Evolutionary conservation across 2,888 invertebrate genomes (phyloP).

Genomic region (Drosophila vallismaia): DNA sequence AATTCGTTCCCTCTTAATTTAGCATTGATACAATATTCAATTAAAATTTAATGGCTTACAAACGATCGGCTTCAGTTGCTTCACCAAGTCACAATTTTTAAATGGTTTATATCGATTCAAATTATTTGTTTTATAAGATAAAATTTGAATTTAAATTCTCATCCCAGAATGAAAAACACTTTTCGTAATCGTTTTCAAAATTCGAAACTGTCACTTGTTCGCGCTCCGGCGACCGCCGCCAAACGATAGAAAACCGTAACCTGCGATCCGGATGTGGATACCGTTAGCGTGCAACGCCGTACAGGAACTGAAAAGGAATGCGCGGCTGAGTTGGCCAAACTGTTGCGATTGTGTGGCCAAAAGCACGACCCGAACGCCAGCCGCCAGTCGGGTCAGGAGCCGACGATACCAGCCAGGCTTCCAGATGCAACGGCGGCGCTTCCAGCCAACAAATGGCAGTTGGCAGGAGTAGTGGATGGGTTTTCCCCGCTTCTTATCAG

Average conservation of each 20-base stretch:
- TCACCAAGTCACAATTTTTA: background rate
- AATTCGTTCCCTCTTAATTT: background rate
- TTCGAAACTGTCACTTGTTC: slow-evolving; percentile 65
- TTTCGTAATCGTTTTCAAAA: slow-evolving; percentile 9
- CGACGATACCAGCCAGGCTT: slow-evolving; percentile 41
- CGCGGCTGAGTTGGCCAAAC: slow-evolving; percentile 57
- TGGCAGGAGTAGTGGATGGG: slow-evolving; percentile 20
- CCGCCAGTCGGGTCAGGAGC: slow-evolving; percentile 21
- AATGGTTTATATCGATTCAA: background rate
- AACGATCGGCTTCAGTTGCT: slow-evolving; percentile 16
- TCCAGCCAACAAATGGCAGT: slow-evolving; percentile 47
- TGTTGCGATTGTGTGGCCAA: slow-evolving; percentile 56
- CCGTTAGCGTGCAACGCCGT: slow-evolving; percentile 70
- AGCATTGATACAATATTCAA: slow-evolving; percentile 1
- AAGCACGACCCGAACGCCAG: slow-evolving; percentile 38
- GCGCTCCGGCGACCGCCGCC: slow-evolving; percentile 17
- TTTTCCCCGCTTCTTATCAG: slow-evolving; percentile 48
- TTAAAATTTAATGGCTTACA: slow-evolving; percentile 24
- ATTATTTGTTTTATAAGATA: slow-evolving; percentile 15
- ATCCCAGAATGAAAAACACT: slow-evolving; percentile 7
- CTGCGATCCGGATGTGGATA: slow-evolving; percentile 34
- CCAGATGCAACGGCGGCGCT: slow-evolving; percentile 63
- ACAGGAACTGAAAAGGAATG: slow-evolving; percentile 70
- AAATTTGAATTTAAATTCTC: background rate
- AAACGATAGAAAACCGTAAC: slow-evolving; percentile 1